Base-by-base conservation (phyloP, 1,140 invertebrate species). In the Drosophila aff. region DNA sequence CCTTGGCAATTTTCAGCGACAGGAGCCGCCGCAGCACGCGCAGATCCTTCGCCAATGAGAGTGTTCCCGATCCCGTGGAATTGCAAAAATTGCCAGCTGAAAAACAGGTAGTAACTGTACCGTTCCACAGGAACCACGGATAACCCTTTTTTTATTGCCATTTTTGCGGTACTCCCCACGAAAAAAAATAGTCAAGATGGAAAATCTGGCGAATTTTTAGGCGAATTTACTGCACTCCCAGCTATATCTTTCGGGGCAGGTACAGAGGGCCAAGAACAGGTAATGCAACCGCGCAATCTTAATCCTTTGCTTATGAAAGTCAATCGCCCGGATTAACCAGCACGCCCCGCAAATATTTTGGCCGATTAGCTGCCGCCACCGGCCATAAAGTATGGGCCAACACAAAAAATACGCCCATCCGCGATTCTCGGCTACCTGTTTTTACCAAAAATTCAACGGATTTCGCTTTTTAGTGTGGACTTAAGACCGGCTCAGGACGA, bases 271-370 rank as follows among this genome's bases (percentile, higher is more conserved):
- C 28, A 0, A 5, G 26, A 68, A 49, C 80, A 75, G 81, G 65
- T 68, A 73, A 55, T 50, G 41, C 81, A 60, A 79, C 75, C 74
- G 41, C 82, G 71, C 71, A 61, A 76, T 68, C 57, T 66, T 87
- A 90, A 90, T 90, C 85, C 85, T 90, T 90, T 90, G 81, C 85
- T 90, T 90, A 91, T 82, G 53, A 82, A 90, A 90, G 85, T 91
- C 85, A 90, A 90, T 90, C 85, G 68, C 57, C 44, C 50, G 85
- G 86, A 90, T 90, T 90, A 90, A 65, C 81, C 79, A 90, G 62
- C 76, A 90, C 85, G 86, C 82, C 86, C 76, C 68, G 60, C 85
- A 90, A 90, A 90, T 90, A 90, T 90, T 86, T 90, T 90, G 86
- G 81, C 76, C 82, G 85, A 91, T 91, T 90, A 89, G 65, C 84